A percentile compares a stretch with the other conserved stretches of the same genome.
phyloP scores from a whole-genome alignment of 1,140 invertebrate genomes.

The Drosophila hydei region DNA sequence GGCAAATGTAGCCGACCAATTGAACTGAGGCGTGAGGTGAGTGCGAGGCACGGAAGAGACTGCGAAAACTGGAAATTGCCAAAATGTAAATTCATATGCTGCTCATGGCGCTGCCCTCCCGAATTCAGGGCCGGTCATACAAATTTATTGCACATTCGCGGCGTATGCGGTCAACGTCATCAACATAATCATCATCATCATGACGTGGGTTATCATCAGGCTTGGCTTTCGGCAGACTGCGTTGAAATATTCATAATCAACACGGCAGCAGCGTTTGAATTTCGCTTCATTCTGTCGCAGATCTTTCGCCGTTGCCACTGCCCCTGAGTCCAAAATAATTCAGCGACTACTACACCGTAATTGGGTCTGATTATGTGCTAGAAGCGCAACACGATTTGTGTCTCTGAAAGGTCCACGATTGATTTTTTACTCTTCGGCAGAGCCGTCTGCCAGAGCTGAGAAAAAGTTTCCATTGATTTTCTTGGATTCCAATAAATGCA shows the following conservation, averaged over 20 bases:
- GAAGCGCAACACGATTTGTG: not conserved
- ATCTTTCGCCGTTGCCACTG: not conserved
- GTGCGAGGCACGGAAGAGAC: not conserved
- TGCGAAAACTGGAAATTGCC: conserved; percentile 78
- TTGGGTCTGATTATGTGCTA: not conserved
- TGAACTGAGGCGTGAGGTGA: conserved; percentile 15
- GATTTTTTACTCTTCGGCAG: too few species aligned
- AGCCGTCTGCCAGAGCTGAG: too few species aligned
- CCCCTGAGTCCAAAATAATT: conserved; percentile 32
- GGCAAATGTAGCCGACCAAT: conserved; percentile 49
- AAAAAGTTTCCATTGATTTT: not conserved
- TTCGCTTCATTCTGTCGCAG: conserved; percentile 32
- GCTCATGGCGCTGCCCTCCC: conserved; percentile 15
- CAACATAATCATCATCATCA: conserved; percentile 23
- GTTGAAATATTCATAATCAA: conserved; percentile 80
- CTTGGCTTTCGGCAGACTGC: conserved; percentile 21
- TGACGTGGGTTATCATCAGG: conserved; percentile 23
- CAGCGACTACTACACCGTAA: conserved; percentile 52
- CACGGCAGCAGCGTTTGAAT: conserved; percentile 48
- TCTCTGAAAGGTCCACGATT: too few species aligned
- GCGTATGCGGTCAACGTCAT: conserved; percentile 45
- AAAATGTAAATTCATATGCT: conserved; percentile 81
- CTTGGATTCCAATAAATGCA: conserved; percentile 22
- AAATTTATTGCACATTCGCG: conserved; percentile 71
- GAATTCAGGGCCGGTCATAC: conserved; percentile 40